A percentile compares a stretch with the other conserved stretches of the same genome.
These are phyloP conservation scores for Drosophila sp. DNA, from an alignment of 1,140 invertebrate species.

Conservation along the genomic window DNA sequence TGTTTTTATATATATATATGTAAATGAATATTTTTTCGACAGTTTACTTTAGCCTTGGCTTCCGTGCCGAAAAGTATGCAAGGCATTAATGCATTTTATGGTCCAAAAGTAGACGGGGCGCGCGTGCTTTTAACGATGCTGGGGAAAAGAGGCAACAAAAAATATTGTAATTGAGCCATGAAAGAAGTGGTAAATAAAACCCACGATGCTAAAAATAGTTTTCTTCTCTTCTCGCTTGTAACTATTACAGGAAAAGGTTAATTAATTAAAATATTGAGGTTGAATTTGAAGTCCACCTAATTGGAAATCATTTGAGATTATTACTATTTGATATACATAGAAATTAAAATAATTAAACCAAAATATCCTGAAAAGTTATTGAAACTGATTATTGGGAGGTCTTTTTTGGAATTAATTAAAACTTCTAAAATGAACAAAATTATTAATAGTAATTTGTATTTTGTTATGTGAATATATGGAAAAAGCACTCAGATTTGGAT, in stretches of 20 bases:
- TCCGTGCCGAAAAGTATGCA: conserved; percentile 46
- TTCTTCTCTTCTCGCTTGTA: neutral
- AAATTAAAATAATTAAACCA: too few relatives aligned
- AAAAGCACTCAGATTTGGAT: too few relatives aligned
- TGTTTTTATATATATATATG: conserved; percentile 16
- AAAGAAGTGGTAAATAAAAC: neutral
- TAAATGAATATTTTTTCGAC: conserved; percentile 24
- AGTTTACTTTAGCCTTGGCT: conserved; percentile 13
- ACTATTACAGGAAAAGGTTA: neutral
- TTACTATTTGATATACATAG: neutral
- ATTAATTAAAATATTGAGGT: conserved; percentile 8
- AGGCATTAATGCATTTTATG: conserved; percentile 68
- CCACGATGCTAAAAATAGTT: neutral
- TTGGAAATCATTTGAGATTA: neutral
- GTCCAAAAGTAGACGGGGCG: conserved; percentile 38
- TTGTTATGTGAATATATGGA: too few relatives aligned
- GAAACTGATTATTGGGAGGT: too few relatives aligned
- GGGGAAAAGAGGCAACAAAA: conserved; percentile 24
- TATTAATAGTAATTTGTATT: too few relatives aligned
- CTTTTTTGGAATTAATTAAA: too few relatives aligned
- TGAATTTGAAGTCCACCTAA: neutral
- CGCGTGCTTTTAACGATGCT: conserved; percentile 62
- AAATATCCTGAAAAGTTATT: too few relatives aligned
- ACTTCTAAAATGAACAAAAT: too few relatives aligned
- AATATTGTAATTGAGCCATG: conserved; percentile 21